These are phyloP conservation scores for Dysmachus trigonus DNA, from an alignment of 2,888 invertebrate species.

Conservation along the genomic window DNA sequence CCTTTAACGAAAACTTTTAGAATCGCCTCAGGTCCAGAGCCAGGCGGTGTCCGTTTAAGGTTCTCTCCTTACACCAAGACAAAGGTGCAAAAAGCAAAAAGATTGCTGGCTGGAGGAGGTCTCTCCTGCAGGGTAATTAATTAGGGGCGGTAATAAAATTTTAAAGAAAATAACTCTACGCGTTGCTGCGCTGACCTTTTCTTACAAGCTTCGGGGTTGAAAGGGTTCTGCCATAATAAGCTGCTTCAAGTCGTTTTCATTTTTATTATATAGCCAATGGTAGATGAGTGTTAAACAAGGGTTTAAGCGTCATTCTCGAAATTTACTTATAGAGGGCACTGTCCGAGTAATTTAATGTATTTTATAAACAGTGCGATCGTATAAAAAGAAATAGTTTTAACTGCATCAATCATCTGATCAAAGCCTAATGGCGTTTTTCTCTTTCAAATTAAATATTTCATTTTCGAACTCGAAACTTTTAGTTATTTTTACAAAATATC, in stretches of 20 bases:
- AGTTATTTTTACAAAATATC: not conserved
- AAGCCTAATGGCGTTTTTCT: slow-evolving; percentile 32
- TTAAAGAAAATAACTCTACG: not conserved
- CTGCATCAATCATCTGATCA: not conserved
- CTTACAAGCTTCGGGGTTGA: not conserved
- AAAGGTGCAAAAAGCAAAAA: slow-evolving; percentile 1
- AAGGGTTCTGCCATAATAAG: not conserved
- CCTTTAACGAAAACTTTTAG: slow-evolving; percentile 17
- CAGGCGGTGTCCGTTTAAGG: slow-evolving; percentile 20
- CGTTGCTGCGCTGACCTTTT: not conserved
- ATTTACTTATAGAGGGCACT: not conserved
- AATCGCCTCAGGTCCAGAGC: slow-evolving; percentile 14
- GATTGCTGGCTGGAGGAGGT: not conserved
- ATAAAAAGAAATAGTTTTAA: not conserved
- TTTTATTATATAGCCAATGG: not conserved
- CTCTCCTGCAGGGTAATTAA: slow-evolving; percentile 27
- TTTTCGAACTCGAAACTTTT: not conserved
- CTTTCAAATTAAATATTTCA: not conserved
- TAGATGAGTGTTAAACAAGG: not conserved
- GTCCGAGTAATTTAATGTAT: not conserved
- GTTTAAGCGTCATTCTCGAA: not conserved
- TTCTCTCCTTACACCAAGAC: not conserved
- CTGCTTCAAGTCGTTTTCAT: not conserved
- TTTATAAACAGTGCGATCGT: not conserved
- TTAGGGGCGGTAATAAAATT: slow-evolving; percentile 26